A percentile compares a stretch with the other conserved stretches of the same genome.
Evolutionary conservation across 2,113 vertebrate species (phyloP).

Genomic region (Percina caprodes): DNA sequence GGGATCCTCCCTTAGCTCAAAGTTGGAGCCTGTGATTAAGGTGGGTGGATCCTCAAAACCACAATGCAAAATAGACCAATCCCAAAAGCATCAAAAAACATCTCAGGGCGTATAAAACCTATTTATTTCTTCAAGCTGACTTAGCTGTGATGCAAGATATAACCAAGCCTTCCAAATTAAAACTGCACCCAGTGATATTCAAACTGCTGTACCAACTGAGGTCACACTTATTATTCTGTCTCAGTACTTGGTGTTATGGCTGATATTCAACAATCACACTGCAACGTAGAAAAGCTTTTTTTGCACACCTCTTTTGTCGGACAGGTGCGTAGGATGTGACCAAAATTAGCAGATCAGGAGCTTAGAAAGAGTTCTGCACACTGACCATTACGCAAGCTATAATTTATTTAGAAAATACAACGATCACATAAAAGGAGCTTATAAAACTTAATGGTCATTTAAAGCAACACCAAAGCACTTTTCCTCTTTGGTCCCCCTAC

Average conservation of each 20-base stretch:
- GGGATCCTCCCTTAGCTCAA: slow-evolving; percentile 56
- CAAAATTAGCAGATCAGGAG: too few relatives aligned
- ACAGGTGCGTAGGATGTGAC: too few relatives aligned
- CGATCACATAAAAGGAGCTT: neutral
- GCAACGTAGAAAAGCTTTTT: too few relatives aligned
- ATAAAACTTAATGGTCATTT: neutral
- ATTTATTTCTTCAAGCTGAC: slow-evolving; percentile 50
- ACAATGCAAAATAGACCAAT: slow-evolving; percentile 29
- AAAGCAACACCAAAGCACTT: too few relatives aligned
- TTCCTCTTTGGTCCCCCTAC: too few relatives aligned
- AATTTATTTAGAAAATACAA: too few relatives aligned
- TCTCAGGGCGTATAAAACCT: slow-evolving; percentile 13
- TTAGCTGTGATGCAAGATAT: slow-evolving; percentile 26
- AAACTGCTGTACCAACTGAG: neutral
- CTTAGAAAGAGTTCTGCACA: too few relatives aligned
- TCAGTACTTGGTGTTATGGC: neutral
- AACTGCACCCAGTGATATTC: slow-evolving; percentile 22
- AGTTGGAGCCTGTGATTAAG: slow-evolving; percentile 64
- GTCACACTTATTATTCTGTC: neutral
- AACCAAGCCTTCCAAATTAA: neutral
- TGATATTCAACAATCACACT: neutral
- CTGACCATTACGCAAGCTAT: too few relatives aligned
- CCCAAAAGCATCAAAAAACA: slow-evolving; percentile 5
- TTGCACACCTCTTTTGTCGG: too few relatives aligned
- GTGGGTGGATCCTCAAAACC: slow-evolving; percentile 55